Evolutionary conservation across 2,888 invertebrate genomes (phyloP), one percentile per base, ranked within the genome.

Genomic region (Tetheella fluctuosa): DNA sequence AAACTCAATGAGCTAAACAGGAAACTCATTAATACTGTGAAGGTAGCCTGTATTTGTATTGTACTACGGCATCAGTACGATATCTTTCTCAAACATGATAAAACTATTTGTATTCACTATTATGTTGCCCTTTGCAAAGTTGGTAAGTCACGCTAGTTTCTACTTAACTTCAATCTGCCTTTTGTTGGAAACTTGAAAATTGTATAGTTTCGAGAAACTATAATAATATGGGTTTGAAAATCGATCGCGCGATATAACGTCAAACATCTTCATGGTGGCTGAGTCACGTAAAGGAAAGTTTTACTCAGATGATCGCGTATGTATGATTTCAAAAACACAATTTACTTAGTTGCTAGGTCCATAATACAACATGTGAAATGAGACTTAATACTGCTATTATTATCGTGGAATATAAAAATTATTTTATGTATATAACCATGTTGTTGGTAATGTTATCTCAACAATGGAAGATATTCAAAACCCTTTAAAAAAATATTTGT

Each of bases 91-190:
- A 39, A 39, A 39, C 39, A 4, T 39, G 39, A 10, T 17, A 10
- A 59, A 67, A 59, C 60, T 67, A 53, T 62, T 64, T 52, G 61
- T 60, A 57, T 67, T 62, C 60, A 54, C 65, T 54, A 62, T 54
- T 60, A 53, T 64, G 58, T 59, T 39, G 54, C 30, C 57, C 59
- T 54, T 60, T 65, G 59, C 58, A 53, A 60, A 59, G 60, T 62
- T 23, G 37, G 25, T 54, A 20, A 61, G 69, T 70, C 71, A 71
- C 71, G 71, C 69, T 58, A 69, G 48, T 48, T 48, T n/a, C 48
- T 48, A 48, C 48, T 48, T 48, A 48, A 42, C 42, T 17, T 42
- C 42, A 42, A 20, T 20, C 20, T 2, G 20, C 48, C 48, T 48
- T 48, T 48, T 48, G 48, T 20, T 48, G 17, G 48, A 48, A 48